These are phyloP conservation scores for Erebia epiphron DNA, from an alignment of 2,888 invertebrate species.

Conservation along the genomic window DNA sequence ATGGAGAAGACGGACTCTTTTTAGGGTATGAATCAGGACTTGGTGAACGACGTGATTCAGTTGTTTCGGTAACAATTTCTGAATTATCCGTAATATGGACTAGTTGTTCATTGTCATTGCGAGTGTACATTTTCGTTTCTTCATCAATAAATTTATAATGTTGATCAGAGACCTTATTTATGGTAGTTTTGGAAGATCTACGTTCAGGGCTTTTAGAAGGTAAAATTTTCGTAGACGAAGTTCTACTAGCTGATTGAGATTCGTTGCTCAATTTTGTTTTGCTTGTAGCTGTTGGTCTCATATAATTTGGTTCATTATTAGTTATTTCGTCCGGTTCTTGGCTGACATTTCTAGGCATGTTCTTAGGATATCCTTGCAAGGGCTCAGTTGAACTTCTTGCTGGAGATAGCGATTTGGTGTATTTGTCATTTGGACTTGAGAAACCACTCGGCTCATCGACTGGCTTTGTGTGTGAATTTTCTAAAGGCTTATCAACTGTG, in stretches of 20 bases:
- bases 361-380: constrained; percentile 25
- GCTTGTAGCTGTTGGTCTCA: constrained; percentile 57
- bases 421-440: constrained; percentile 44
- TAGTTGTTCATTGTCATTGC: constrained; percentile 45
- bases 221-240: constrained; percentile 45
- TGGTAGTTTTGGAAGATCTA: constrained; percentile 35
- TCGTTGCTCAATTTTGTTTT: constrained; percentile 40
- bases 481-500: neutral
- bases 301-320: constrained; percentile 58
- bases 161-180: constrained; percentile 55
- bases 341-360: constrained; percentile 27
- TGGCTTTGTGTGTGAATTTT: constrained; percentile 14
- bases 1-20: constrained; percentile 6
- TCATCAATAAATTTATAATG: constrained; percentile 71
- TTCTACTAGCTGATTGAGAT: constrained; percentile 35
- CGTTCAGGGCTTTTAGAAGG: constrained; percentile 49
- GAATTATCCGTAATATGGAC: constrained; percentile 1
- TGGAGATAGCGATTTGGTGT: constrained; percentile 22
- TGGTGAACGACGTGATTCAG: constrained; percentile 18
- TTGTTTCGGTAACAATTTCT: neutral
- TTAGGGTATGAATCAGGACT: constrained; percentile 24
- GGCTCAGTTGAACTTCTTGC: constrained; percentile 32
- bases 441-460: constrained; percentile 40
- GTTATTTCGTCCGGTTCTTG: constrained; percentile 37
- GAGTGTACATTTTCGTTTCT: constrained; percentile 69